Base-by-base conservation (phyloP, 1,140 invertebrate species). In the Hycleus cichorii region DNA sequence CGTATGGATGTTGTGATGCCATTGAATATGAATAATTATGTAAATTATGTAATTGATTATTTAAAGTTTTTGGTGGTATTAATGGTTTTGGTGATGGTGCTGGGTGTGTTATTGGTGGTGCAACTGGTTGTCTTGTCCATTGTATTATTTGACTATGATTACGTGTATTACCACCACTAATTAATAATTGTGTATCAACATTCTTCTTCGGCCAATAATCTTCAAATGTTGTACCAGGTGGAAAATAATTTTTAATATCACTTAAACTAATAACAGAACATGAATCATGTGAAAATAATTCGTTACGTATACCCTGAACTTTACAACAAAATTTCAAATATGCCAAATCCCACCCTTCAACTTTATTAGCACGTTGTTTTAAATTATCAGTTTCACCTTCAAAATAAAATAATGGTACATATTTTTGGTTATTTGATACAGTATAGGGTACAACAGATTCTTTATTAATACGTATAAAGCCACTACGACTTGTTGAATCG, bases 311-410 rank as follows among this genome's bases (percentile, higher is more conserved):
- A 49, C 90, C 91, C 78, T 94, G 91, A 51, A 93, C 91, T 76
- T 94, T 94, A 76, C 92, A 94, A 75, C 92, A 94, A 72, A 95
- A 93, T 74, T 94, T 94, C 45, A 95, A 78, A 74, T 95, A 95
- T 0, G 91, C 89, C 45, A 95, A 72, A 75, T 94, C 91, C 93
- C 92, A 95, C 46, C 90, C 89, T 66, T 90, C 88, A 39, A 93
- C 75, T 69, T 87, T 84, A 68, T 90, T 85, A 39, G 90, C 88
- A 70, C 92, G 91, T 42, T 87, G 80, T 69, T 91, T 91, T 1
- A 93, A 76, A 74, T 90, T 91, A 69, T 93, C 90, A 1, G 90
- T 93, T 78, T 95, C 91, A 58, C 90, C 90, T 77, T 93, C 91
- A 71, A 95, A 93, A 73, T 93, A 93, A 75, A 94, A 95, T n/a